Conservation (phyloP, 2,797 vertebrate species). For the Cossypha dichroa region DNA sequence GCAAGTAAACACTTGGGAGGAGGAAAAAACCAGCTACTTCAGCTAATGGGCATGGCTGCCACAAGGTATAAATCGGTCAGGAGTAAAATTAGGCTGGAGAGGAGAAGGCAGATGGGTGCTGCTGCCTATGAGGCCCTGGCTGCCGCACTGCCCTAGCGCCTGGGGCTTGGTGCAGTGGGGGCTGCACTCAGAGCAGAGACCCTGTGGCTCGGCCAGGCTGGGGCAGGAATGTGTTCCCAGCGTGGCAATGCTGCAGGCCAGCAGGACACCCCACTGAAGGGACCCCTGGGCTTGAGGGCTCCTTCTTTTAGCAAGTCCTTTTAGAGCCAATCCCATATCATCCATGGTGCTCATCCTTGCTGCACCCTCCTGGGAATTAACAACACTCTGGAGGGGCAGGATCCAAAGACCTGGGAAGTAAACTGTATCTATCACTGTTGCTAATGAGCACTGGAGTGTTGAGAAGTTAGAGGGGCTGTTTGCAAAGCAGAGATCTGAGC, state of each 20-base stretch:
- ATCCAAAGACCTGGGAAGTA: background rate
- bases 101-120: background rate
- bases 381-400: background rate
- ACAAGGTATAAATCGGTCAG: background rate
- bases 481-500: background rate
- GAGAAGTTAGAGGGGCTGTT: background rate
- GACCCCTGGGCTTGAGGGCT: background rate
- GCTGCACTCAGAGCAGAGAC: background rate
- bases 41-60: slow-evolving; percentile 17
- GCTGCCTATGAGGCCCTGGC: background rate
- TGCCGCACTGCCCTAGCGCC: accelerated
- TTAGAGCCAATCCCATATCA: background rate
- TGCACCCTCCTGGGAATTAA: background rate
- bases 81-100: slow-evolving; percentile 34
- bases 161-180: background rate
- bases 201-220: accelerated
- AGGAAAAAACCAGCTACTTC: background rate
- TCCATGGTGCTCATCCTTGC: background rate
- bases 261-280: background rate
- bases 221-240: background rate
- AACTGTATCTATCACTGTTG: background rate
- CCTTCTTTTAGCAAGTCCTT: background rate
- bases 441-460: background rate
- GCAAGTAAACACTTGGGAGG: slow-evolving; percentile 5
- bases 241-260: accelerated